phyloP scores from a whole-genome alignment of 2,113 vertebrate species.

The Hiodon tergisus region DNA sequence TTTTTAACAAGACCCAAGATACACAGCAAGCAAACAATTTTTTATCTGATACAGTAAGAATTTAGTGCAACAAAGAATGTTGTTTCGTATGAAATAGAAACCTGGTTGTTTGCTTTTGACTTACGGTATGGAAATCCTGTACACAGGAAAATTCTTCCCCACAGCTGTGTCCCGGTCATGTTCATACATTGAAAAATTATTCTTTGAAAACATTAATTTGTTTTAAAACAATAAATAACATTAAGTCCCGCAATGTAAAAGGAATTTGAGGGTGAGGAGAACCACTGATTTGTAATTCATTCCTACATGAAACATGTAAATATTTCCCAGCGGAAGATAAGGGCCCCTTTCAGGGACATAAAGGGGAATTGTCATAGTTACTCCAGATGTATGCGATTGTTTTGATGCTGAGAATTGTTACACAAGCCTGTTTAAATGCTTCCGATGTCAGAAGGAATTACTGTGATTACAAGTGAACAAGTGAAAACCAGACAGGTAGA shows the following conservation, averaged over 20 bases:
- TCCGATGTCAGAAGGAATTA: no score
- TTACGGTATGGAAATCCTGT: no score
- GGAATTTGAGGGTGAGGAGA: constrained; percentile 50
- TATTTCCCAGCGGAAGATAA: constrained; percentile 43
- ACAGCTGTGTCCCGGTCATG: constrained; percentile 2
- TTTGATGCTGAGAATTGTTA: no score
- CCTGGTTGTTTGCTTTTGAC: no score
- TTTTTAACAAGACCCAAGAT: no score
- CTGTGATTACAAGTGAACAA: no score
- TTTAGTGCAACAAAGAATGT: no score
- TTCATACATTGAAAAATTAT: constrained; percentile 17
- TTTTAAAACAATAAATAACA: background rate
- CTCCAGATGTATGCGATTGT: constrained; percentile 4
- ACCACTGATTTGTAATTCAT: constrained; percentile 48
- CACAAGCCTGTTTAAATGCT: no score
- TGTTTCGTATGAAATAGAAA: no score
- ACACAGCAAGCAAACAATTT: no score
- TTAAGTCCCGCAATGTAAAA: constrained; percentile 19
- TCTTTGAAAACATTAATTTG: constrained; percentile 5
- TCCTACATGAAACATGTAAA: constrained; percentile 66
- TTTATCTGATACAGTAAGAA: no score
- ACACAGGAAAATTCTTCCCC: background rate
- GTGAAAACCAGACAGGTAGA: no score
- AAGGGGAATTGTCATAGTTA: constrained; percentile 52
- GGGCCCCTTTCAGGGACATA: constrained; percentile 51